phyloP scores from a whole-genome alignment of 2,888 invertebrate species.

The Orthosia gothica region DNA sequence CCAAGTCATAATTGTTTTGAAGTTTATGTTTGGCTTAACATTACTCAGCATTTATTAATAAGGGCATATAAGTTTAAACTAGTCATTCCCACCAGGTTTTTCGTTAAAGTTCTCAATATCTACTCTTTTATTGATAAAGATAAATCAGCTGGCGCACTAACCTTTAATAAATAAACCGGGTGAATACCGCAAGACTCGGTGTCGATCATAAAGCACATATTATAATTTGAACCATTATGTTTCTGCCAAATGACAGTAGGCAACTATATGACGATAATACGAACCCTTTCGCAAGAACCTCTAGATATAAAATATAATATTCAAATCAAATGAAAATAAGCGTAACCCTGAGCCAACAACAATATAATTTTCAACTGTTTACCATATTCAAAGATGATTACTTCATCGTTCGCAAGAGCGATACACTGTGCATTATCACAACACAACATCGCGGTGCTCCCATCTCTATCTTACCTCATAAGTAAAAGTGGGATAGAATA shows the following conservation, averaged over 20 bases:
- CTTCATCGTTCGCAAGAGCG: constrained; percentile 50
- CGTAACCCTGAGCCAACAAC: constrained; percentile 10
- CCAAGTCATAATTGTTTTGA: too few relatives aligned
- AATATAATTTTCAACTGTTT: constrained; percentile 47
- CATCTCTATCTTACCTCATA: constrained; percentile 36
- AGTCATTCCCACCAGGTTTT: neutral
- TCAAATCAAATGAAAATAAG: constrained; percentile 13
- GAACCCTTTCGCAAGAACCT: neutral
- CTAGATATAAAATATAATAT: neutral
- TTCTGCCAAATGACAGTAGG: neutral
- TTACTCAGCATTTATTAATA: too few relatives aligned
- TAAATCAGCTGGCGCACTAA: too few relatives aligned
- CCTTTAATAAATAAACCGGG: too few relatives aligned
- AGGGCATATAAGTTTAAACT: neutral
- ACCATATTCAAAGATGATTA: constrained; percentile 60
- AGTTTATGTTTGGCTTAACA: too few relatives aligned
- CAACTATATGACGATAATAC: neutral
- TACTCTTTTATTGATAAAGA: too few relatives aligned
- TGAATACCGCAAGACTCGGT: neutral
- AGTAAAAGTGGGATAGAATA: constrained; percentile 44
- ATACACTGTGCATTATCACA: constrained; percentile 59
- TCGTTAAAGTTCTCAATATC: too few relatives aligned
- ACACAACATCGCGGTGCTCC: constrained; percentile 43
- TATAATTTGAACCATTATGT: neutral
- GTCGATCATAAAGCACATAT: neutral